Base-by-base conservation (phyloP, 2,888 invertebrate genomes). In the Drosophila neotestacea region DNA sequence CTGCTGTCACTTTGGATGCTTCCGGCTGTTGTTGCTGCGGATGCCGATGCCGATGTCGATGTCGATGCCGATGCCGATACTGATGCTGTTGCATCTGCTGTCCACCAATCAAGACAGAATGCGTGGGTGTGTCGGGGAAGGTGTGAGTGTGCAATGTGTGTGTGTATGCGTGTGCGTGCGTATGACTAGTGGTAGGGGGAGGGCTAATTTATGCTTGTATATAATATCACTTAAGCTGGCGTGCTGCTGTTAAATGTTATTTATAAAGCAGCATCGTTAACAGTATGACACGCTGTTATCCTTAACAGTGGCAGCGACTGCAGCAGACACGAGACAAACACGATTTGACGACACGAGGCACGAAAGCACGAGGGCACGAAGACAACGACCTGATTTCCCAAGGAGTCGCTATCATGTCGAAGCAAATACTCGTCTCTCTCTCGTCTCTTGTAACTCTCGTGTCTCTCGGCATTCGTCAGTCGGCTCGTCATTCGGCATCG, bases 71-170 rank as follows among this genome's bases (percentile, higher is more conserved):
- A 2, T 39, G 59, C 22, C 11, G 58, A 39, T 51, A 36, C 76
- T 41, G 66, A 44, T 73, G 56, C 36, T 50, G 65, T 59, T 80
- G 85, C 91, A 91, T 90, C 91, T 91, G 91, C 89, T 81, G 82
- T 77, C 88, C 90, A 91, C 90, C 88, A 90, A 91, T 91, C 91
- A 91, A 86, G 79, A 56, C 70, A 59, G 76, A 71, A 67, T 73
- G 63, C 56, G 79, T 70, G 70, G 79, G 75, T 62, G 79, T 65
- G 56, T 59, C 39, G 47, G 34, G 50, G n/a, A 44, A 36, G 11
- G 42, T 32, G 48, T 30, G 13, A 11, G 13, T 11, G 39, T 41
- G 6, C 7, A 6, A 5, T 39, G 6, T 39, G 16, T 41, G 41
- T 41, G 41, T 7, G 5, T 46, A 1, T 16, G 16, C 16, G 16